phyloP scores from a whole-genome alignment of 2,888 invertebrate species.

The Drosophila subsilvestris region DNA sequence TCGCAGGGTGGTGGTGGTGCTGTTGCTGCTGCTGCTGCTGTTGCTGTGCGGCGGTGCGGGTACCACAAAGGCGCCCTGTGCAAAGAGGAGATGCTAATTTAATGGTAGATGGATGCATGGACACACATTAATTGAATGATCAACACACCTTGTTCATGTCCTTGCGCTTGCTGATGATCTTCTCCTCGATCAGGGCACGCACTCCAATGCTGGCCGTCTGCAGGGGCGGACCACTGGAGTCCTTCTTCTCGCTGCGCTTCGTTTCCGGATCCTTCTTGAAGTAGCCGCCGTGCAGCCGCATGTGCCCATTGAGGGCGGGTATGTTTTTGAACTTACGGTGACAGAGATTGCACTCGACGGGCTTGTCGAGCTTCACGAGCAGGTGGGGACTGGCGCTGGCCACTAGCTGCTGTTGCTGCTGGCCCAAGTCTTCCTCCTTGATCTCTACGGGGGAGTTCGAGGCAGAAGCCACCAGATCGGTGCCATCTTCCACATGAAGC shows the following conservation, averaged over 20 bases:
- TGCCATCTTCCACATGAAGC: slow-evolving; percentile 77
- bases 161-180: slow-evolving; percentile 93
- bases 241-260: slow-evolving; percentile 94
- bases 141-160: slow-evolving; percentile 82
- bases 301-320: slow-evolving; percentile 98
- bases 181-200: slow-evolving; percentile 95
- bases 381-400: slow-evolving; percentile 81
- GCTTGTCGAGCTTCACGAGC: slow-evolving; percentile 88
- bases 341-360: slow-evolving; percentile 97
- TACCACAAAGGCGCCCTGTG: slow-evolving; percentile 84
- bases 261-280: slow-evolving; percentile 96
- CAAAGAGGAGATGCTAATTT: background rate
- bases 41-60: slow-evolving; percentile 82
- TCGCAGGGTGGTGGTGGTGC: slow-evolving; percentile 75
- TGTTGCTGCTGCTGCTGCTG: slow-evolving; percentile 29
- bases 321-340: slow-evolving; percentile 98
- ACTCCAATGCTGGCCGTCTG: slow-evolving; percentile 97
- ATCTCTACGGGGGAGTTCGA: slow-evolving; percentile 64
- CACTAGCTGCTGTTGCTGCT: slow-evolving; percentile 77
- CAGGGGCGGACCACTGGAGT: slow-evolving; percentile 91
- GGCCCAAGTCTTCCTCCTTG: slow-evolving; percentile 69
- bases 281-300: slow-evolving; percentile 98
- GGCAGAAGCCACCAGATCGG: slow-evolving; percentile 71
- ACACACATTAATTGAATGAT: too few species aligned
- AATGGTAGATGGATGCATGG: background rate